Evolutionary conservation across 1,140 invertebrate genomes (phyloP).

Genomic region (Hyles vespertilio): DNA sequence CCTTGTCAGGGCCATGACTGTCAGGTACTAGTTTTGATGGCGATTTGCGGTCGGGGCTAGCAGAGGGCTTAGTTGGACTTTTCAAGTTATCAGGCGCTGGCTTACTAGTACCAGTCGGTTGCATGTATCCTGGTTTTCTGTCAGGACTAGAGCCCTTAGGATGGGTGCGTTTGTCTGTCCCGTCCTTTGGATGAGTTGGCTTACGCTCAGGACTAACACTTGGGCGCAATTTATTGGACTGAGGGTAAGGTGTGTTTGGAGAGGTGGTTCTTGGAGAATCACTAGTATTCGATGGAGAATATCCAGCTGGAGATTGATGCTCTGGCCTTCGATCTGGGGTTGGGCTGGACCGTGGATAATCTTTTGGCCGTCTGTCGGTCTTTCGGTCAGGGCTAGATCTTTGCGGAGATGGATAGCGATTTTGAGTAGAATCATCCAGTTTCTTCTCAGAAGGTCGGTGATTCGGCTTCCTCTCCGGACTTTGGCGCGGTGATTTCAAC

Average conservation of each 20-base stretch:
- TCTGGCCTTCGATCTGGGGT: slow-evolving; percentile 27
- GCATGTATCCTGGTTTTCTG: slow-evolving; percentile 40
- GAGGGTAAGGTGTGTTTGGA: slow-evolving; percentile 8
- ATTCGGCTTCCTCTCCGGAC: slow-evolving; percentile 17
- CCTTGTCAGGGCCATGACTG: slow-evolving; percentile 17
- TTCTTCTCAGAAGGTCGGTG: slow-evolving; percentile 5
- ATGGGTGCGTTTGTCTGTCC: too few species aligned
- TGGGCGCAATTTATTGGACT: slow-evolving; percentile 9
- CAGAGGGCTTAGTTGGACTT: slow-evolving; percentile 12
- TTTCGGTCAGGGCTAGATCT: slow-evolving; percentile 29
- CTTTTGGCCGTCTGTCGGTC: slow-evolving; percentile 7
- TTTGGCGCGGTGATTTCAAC: slow-evolving; percentile 13
- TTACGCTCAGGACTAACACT: slow-evolving; percentile 21
- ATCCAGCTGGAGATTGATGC: slow-evolving; percentile 7
- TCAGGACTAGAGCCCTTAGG: slow-evolving; percentile 18
- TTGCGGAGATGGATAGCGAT: not conserved
- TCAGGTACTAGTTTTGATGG: slow-evolving; percentile 2
- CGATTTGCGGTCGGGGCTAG: slow-evolving; percentile 24
- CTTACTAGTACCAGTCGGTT: slow-evolving; percentile 32
- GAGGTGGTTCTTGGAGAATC: slow-evolving; percentile 11
- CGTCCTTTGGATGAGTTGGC: not conserved
- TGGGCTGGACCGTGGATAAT: slow-evolving; percentile 16
- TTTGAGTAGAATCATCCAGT: not conserved
- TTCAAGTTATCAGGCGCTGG: slow-evolving; percentile 17
- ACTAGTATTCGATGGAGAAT: not conserved